Evolutionary conservation across 2,113 vertebrate species (phyloP), one percentile per base, ranked within the genome.

Genomic region (Daboia siamensis): DNA sequence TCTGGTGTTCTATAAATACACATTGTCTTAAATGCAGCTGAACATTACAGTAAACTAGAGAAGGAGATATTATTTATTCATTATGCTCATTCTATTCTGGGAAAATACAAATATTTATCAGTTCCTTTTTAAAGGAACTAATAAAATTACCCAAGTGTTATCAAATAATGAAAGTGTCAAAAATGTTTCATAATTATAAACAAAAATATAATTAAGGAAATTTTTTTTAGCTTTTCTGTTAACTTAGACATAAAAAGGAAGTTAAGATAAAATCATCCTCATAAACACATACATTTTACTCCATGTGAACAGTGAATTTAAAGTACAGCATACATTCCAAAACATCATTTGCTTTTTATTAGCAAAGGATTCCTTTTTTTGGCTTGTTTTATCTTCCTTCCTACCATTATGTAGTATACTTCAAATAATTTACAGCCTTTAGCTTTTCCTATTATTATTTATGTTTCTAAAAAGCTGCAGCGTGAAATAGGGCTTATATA

Each of bases 61-160:
- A 26, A 61, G 92, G 93, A 48, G 69, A 46, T 91, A 91, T 93
- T 52, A 92, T 92, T 94, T 91, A 51, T 6, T 86, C 52, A 44
- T 90, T 90, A 91, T 93, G 57, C n/a, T 55, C 89, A 46, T 80
- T 90, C 24, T 3, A n/a, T 44, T 90, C 23, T 21, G 85, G 90
- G 4, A 84, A 23, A n/a, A 84, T 92, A 20, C 64, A 51, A 61
- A 91, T 56, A 52, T 51, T 23, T 88, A 26, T 91, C 11, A 90
- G n/a, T n/a, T n/a, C n/a, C 44, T 56, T 84, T 87, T 10, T 54
- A 84, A 84, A 88, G 23, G 23, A 61, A 46, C 74, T 8, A 23
- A 56, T 91, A 74, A 93, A 93, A 64, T 26, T 23, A 0, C 1
- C 92, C 20, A 44, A 80, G 3, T 56, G 15, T 92, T 74, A 74